Base-by-base conservation (phyloP, 2,113 vertebrate genomes). In the Amblyopsis rosae region DNA sequence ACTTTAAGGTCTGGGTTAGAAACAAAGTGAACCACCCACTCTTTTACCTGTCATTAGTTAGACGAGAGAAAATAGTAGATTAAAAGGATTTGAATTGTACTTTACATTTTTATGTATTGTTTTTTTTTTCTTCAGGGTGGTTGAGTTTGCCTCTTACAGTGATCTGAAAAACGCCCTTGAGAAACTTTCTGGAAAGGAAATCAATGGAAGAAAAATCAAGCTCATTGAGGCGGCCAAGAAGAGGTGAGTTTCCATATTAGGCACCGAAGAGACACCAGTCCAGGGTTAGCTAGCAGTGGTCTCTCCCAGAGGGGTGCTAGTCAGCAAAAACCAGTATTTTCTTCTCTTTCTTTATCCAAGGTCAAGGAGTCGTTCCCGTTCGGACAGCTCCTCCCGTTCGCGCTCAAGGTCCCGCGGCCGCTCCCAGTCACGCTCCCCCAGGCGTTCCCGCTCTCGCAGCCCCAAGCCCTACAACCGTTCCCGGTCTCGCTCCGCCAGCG, bases 171-270 rank as follows among this genome's bases (percentile, higher is more conserved):
- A 98, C 87, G 96, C 97, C 68, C 93, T 99, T 76, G 96, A 98
- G 73, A 99, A 99, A 84, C 92, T 98, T 76, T 96, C 95, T 92
- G 97, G 96, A 84, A 97, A 98, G 86, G 97, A 98, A 92, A 98
- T 99, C 70, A 98, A 98, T 87, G 96, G 96, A 81, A 96, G 96
- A 82, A 99, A 98, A 95, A 99, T 99, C 49, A 97, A 96, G 85
- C 89, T 98, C 89, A 94, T 96, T 16, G 96, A 98, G 86, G 96
- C 96, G 80, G 92, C 94, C 83, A 97, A 95, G 92, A 95, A 95
- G 71, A 98, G 96, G 96, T 97, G 93, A 12, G 72, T 81, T 69
- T 56, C 57, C 65, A 64, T 68, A 0, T 3, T 41, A 2, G 62
- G 1, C 2, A 4, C 1, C 50, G 46, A 1, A 9, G 0, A 0